Percentiles rank a stretch among this genome's conserved stretches.
phyloP scores from a whole-genome alignment of 2,888 invertebrate genomes.

The Strigamia transsilvanica region DNA sequence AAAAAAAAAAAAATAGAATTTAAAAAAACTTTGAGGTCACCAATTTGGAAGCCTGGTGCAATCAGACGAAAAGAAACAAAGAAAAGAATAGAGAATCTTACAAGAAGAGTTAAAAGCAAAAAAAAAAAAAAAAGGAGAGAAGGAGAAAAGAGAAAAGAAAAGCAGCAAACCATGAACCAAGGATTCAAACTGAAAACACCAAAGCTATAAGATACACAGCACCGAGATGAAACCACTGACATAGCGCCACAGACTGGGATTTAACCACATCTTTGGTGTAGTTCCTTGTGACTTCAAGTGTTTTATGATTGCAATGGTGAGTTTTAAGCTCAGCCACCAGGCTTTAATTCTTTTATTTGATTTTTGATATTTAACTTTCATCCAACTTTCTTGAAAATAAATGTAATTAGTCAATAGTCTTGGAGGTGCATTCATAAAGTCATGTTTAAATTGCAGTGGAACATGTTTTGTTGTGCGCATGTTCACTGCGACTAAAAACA shows the following conservation, averaged over 20 bases:
- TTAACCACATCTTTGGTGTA: background rate
- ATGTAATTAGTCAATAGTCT: too few species aligned
- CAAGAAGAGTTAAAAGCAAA: background rate
- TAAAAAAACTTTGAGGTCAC: background rate
- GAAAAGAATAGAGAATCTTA: background rate
- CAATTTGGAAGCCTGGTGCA: background rate
- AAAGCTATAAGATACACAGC: background rate
- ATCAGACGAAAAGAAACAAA: conserved; percentile 6
- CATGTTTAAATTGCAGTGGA: too few species aligned
- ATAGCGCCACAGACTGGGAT: background rate
- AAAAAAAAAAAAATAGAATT: background rate
- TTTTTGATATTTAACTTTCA: too few species aligned
- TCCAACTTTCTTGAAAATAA: too few species aligned
- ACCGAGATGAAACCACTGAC: background rate
- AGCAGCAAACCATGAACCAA: conserved; percentile 15
- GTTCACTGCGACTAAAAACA: too few species aligned
- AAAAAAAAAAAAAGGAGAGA: background rate
- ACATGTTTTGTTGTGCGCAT: too few species aligned
- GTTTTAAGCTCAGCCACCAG: too few species aligned
- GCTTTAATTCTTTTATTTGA: too few species aligned
- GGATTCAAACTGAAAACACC: conserved; percentile 10
- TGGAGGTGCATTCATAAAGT: too few species aligned
- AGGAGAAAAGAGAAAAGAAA: background rate
- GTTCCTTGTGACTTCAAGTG: background rate
- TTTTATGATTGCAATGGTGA: too few species aligned